These are phyloP conservation scores for Drosophila putrida DNA, from an alignment of 2,888 invertebrate genomes.

Conservation along the genomic window DNA sequence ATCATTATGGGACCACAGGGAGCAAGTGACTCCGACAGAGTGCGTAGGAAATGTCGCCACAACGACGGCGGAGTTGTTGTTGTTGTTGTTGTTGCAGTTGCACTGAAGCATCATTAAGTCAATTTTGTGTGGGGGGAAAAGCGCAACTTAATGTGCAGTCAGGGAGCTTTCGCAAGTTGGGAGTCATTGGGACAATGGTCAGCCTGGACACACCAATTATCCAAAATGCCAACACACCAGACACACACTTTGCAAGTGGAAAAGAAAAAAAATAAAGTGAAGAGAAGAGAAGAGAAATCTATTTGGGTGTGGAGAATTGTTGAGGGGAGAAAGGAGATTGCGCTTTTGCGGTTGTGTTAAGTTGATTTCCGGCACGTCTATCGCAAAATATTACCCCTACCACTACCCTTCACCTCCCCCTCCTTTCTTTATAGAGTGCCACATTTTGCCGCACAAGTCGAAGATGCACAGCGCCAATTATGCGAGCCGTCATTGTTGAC, in stretches of 20 bases:
- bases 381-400: background rate
- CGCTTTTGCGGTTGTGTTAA: constrained; percentile 81
- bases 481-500: constrained; percentile 54
- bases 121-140: constrained; percentile 67
- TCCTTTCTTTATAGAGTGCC: background rate
- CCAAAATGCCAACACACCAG: constrained; percentile 61
- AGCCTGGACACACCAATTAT: constrained; percentile 74
- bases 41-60: constrained; percentile 56
- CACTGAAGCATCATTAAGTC: constrained; percentile 80
- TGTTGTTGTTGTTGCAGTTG: constrained; percentile 44
- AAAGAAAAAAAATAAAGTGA: constrained; percentile 9
- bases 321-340: constrained; percentile 64
- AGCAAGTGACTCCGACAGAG: constrained; percentile 59
- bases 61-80: constrained; percentile 38
- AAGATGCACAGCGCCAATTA: constrained; percentile 75
- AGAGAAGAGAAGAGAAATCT: constrained; percentile 28
- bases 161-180: constrained; percentile 45
- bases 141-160: constrained; percentile 78
- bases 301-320: constrained; percentile 8
- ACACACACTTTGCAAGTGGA: background rate
- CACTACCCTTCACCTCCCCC: no score
- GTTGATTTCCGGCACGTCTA: constrained; percentile 80
- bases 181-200: constrained; percentile 39
- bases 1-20: constrained; percentile 83
- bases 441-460: constrained; percentile 29